Percentiles rank a stretch among this genome's conserved stretches.
These are phyloP conservation scores for Pteropus rufus DNA, from an alignment of 2,797 vertebrate species.

Conservation along the genomic window DNA sequence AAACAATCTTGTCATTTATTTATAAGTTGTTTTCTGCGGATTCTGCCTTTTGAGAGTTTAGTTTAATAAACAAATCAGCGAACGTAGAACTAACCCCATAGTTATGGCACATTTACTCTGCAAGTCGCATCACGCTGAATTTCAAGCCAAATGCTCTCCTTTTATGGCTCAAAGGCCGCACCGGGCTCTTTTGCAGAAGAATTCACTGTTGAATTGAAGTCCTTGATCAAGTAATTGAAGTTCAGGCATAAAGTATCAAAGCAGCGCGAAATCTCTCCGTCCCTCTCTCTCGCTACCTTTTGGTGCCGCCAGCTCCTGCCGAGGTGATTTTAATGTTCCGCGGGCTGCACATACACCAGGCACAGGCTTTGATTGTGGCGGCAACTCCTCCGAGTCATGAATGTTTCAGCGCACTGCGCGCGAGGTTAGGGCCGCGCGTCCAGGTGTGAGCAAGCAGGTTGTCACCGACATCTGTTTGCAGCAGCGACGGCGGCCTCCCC, in stretches of 20 bases:
- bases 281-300: not conserved
- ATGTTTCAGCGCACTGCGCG: constrained; percentile 85
- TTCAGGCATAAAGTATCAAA: constrained; percentile 80
- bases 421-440: constrained; percentile 84
- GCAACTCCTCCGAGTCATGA: constrained; percentile 87
- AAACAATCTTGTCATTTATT: constrained; percentile 46
- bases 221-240: constrained; percentile 81
- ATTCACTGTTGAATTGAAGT: constrained; percentile 75
- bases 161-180: constrained; percentile 43
- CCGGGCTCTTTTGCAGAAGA: constrained; percentile 66
- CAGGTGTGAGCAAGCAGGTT: constrained; percentile 94
- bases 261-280: constrained; percentile 9
- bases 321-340: constrained; percentile 46
- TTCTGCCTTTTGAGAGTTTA: not conserved
- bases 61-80: not conserved
- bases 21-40: not conserved
- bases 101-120: not conserved
- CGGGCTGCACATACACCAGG: constrained; percentile 32
- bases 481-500: constrained; percentile 78
- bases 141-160: constrained; percentile 21
- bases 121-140: not conserved
- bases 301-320: not conserved
- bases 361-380: constrained; percentile 85
- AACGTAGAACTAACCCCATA: accelerated
- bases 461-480: constrained; percentile 91